Percentiles rank a stretch among this genome's conserved stretches.
Evolutionary conservation across 1,140 invertebrate species (phyloP).

Genomic region (Drosophila navojoa): DNA sequence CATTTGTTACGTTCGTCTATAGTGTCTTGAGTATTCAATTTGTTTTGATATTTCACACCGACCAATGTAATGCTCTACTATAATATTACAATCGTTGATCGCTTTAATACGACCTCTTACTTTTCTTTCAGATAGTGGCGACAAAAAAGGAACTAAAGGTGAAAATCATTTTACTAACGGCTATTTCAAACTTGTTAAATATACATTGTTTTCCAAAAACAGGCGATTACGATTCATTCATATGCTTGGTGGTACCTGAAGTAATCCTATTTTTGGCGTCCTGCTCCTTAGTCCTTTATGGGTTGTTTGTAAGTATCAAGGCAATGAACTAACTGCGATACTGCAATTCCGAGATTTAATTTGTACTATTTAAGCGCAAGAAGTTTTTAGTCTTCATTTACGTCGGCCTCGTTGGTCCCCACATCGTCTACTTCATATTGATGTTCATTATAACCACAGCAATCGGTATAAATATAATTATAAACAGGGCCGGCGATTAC

Average conservation of each 20-base stretch:
- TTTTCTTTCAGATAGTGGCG: too few relatives aligned
- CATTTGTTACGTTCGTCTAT: not conserved
- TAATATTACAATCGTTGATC: too few relatives aligned
- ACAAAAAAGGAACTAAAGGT: too few relatives aligned
- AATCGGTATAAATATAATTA: slow-evolving; percentile 24
- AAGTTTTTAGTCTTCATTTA: not conserved
- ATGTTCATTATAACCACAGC: slow-evolving; percentile 10
- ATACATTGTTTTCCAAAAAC: not conserved
- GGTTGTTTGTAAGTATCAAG: not conserved
- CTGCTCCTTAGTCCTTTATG: not conserved
- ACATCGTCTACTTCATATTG: slow-evolving; percentile 10
- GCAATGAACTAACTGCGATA: not conserved
- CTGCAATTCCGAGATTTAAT: not conserved
- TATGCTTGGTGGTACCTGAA: not conserved
- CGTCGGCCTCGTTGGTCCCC: not conserved
- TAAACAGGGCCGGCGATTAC: slow-evolving; percentile 6
- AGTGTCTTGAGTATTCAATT: not conserved
- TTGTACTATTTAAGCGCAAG: not conserved
- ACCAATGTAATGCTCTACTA: not conserved
- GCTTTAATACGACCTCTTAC: too few relatives aligned
- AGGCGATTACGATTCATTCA: not conserved
- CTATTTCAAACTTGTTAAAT: too few relatives aligned
- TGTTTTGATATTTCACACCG: not conserved
- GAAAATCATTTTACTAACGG: too few relatives aligned
- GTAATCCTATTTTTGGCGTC: not conserved